phyloP scores from a whole-genome alignment of 2,888 invertebrate species.

The Orchesella flavescens region DNA sequence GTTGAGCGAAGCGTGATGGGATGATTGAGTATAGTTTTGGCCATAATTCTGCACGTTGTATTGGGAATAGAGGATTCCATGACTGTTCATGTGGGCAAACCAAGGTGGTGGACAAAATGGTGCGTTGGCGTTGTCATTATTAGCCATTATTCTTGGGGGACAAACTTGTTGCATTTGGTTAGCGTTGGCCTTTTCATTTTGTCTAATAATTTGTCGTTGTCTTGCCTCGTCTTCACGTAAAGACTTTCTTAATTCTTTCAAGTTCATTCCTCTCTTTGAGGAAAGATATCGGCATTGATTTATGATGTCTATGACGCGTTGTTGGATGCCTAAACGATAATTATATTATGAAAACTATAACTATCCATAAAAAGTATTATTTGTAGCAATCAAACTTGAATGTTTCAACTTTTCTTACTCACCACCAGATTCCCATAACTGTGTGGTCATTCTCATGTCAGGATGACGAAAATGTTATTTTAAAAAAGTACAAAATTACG shows the following conservation, averaged over 20 bases:
- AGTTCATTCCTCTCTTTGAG: conserved; percentile 63
- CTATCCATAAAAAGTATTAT: neutral
- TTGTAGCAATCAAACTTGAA: too few relatives aligned
- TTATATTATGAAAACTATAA: neutral
- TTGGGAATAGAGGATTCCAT: conserved; percentile 25
- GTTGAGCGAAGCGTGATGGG: neutral
- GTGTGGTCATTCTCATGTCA: neutral
- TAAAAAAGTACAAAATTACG: too few relatives aligned
- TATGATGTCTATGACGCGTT: conserved; percentile 60
- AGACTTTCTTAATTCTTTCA: conserved; percentile 54
- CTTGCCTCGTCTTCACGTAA: conserved; percentile 62
- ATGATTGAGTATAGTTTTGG: neutral
- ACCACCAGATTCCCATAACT: conserved; percentile 2
- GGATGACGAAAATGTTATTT: too few relatives aligned
- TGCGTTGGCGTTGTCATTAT: neutral
- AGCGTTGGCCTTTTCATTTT: neutral
- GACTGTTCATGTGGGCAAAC: conserved; percentile 5
- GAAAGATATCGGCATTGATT: conserved; percentile 63
- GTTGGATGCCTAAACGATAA: neutral
- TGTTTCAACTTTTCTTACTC: neutral
- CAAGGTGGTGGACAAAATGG: neutral
- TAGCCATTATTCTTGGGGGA: neutral
- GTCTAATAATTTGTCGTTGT: conserved; percentile 22
- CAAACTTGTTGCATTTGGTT: conserved; percentile 1
- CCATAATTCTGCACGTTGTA: conserved; percentile 32